These are phyloP conservation scores for Etia nguti DNA, from an alignment of 2,113 vertebrate species.

Conservation along the genomic window DNA sequence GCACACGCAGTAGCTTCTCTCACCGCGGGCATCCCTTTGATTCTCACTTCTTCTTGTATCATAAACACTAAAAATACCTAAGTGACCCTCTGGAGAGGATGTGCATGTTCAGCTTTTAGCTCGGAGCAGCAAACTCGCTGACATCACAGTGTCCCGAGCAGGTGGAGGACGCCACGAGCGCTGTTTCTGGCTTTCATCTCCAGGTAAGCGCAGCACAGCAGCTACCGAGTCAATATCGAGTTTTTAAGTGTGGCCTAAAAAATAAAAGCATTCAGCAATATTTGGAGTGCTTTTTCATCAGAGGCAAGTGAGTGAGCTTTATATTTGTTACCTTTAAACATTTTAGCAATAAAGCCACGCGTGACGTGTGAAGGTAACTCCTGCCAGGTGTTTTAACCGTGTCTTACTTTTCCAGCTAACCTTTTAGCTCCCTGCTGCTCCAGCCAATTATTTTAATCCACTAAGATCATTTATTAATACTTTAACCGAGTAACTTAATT, in stretches of 20 bases:
- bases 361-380: not conserved
- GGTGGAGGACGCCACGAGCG: slow-evolving; percentile 60
- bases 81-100: slow-evolving; percentile 56
- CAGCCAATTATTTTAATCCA: not conserved
- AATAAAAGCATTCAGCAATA: not conserved
- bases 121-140: slow-evolving; percentile 57
- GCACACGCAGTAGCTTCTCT: slow-evolving; percentile 3
- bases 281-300: not conserved
- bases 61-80: slow-evolving; percentile 63
- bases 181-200: not conserved
- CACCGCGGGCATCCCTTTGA: slow-evolving; percentile 38
- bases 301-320: not conserved
- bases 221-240: not conserved
- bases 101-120: slow-evolving; percentile 63
- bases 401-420: not conserved
- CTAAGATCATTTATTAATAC: not conserved
- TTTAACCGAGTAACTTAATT: not conserved
- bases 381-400: not conserved
- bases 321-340: not conserved
- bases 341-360: not conserved
- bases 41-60: slow-evolving; percentile 44
- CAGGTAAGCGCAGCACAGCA: slow-evolving; percentile 7
- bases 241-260: not conserved
- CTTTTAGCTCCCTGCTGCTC: not conserved
- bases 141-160: slow-evolving; percentile 61